phyloP scores from a whole-genome alignment of 53 echinoderm and acorn worm species.

The Astropecten irregularis region DNA sequence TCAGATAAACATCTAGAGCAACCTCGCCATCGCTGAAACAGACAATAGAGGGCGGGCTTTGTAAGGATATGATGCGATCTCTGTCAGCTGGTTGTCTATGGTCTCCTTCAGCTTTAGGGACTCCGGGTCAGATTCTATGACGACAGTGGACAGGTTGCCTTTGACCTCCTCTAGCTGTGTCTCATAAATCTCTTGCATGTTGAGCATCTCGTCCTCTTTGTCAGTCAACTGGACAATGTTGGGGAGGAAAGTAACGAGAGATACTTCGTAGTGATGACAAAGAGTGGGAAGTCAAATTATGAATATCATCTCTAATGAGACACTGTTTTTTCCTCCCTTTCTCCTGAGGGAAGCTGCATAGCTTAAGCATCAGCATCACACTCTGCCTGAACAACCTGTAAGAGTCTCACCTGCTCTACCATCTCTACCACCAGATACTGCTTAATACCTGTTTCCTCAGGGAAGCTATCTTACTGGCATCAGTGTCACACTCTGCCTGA shows the following conservation, averaged over 20 bases:
- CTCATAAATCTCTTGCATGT: slow-evolving; percentile 36
- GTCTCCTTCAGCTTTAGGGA: slow-evolving; percentile 21
- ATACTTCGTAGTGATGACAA: too few species aligned
- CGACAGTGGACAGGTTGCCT: slow-evolving; percentile 80
- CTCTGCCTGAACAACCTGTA: too few species aligned
- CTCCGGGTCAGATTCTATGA: slow-evolving; percentile 69
- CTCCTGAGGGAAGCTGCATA: too few species aligned
- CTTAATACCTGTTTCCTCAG: slow-evolving; percentile 79
- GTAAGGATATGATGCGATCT: slow-evolving; percentile 93
- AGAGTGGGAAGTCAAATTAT: too few species aligned
- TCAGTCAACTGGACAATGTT: slow-evolving; percentile 60
- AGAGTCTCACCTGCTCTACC: too few species aligned
- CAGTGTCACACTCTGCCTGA: slow-evolving; percentile 47
- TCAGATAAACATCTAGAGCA: too few species aligned
- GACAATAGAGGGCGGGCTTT: too few species aligned
- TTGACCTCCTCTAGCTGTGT: slow-evolving; percentile 74
- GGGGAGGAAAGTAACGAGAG: background rate
- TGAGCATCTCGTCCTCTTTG: slow-evolving; percentile 54
- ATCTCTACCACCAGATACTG: too few species aligned
- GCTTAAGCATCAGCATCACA: too few species aligned
- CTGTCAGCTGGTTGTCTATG: slow-evolving; percentile 57
- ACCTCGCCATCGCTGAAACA: too few species aligned
- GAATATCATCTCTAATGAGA: too few species aligned
- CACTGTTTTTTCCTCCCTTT: too few species aligned
- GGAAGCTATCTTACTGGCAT: background rate